Evolutionary conservation across 2,888 invertebrate species (phyloP).

Genomic region (Acanthosepion pharaonis): DNA sequence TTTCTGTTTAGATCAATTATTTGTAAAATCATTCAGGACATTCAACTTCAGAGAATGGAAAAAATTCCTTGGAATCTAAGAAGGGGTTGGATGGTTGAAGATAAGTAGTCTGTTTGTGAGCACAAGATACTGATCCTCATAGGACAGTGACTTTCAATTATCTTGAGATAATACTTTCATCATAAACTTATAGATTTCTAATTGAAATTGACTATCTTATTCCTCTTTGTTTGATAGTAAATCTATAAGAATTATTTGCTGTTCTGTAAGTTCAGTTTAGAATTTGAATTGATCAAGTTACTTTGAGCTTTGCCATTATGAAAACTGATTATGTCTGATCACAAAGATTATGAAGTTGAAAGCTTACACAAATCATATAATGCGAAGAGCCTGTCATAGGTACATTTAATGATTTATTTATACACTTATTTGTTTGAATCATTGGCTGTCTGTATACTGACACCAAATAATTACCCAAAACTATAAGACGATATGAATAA

Average conservation of each 20-base stretch:
- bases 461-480: too few species aligned
- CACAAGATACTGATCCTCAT: neutral
- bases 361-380: neutral
- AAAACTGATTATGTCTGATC: neutral
- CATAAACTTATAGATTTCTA: neutral
- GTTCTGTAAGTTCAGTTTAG: neutral
- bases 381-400: neutral
- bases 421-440: too few species aligned
- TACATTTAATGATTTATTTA: too few species aligned
- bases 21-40: too few species aligned
- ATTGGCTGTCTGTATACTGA: too few species aligned
- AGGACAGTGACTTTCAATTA: neutral
- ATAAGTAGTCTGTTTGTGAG: too few species aligned
- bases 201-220: neutral
- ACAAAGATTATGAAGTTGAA: neutral
- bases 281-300: conserved; percentile 13
- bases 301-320: neutral
- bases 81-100: too few species aligned
- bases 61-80: too few species aligned
- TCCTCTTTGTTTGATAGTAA: neutral
- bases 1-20: too few species aligned
- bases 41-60: too few species aligned
- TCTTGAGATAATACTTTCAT: neutral
- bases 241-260: neutral
- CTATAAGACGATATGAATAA: too few species aligned